Evolutionary conservation across 2,113 vertebrate genomes (phyloP).

Genomic region (Zosterops pallidus): DNA sequence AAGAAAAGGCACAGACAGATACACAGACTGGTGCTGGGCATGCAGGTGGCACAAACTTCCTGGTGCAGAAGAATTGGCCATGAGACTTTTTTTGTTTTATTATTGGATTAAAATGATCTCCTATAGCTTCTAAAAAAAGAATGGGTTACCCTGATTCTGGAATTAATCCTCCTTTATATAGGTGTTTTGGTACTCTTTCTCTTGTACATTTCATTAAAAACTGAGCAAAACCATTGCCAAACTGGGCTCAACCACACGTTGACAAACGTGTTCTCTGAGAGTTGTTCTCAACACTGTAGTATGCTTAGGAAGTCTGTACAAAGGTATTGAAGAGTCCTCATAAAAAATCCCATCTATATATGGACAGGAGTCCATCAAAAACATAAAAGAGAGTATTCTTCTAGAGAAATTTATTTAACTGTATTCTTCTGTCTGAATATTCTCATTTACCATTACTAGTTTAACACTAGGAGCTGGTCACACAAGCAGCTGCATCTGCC

Average conservation of each 20-base stretch:
- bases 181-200: not conserved
- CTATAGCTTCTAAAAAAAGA: not conserved
- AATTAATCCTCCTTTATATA: not conserved
- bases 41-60: not conserved
- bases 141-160: not conserved
- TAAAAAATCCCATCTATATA: not conserved
- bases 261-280: not conserved
- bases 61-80: not conserved
- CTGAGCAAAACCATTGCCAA: not conserved
- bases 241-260: not conserved
- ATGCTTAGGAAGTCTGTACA: not conserved
- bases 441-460: not conserved
- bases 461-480: not conserved
- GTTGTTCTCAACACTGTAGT: not conserved
- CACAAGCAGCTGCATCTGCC: not conserved
- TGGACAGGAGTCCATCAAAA: not conserved
- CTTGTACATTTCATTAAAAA: not conserved
- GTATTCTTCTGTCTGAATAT: not conserved
- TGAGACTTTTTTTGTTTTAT: accelerated
- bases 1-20: not conserved
- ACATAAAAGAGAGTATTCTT: not conserved
- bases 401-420: not conserved
- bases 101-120: not conserved
- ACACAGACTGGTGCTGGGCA: not conserved
- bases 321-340: not conserved